Evolutionary conservation across 2,797 vertebrate species (phyloP), one percentile per base, ranked within the genome.

Genomic region (Austrolebias charrua): DNA sequence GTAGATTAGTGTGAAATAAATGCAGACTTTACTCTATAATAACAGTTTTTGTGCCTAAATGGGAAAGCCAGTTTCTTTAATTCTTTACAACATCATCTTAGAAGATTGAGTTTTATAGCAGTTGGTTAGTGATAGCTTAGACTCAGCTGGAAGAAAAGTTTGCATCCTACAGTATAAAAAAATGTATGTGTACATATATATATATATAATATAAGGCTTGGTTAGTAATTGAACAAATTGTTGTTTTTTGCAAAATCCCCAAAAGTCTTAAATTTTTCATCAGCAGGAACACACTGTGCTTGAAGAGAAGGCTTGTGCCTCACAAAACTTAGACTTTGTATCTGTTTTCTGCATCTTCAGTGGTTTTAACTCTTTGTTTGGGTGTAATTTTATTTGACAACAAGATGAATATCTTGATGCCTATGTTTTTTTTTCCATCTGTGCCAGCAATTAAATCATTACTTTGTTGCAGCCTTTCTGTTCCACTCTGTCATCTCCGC

Each of bases 371-470:
- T 68, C 52, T 63, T 24, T 70, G 51, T 72, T 75, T 78, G 55
- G 29, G 49, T 84, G 64, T 79, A 85, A 84, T 87, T 79, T 60
- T 53, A 68, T 82, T 80, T 83, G 69, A 88, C 68, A 80, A 75
- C 62, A 83, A 78, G 80, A 86, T 86, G 80, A 82, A 76, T 76
- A 81, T 81, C 51, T 76, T 47, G 71, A 63, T 16, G 68, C 60
- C 53, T 73, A 69, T 62, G 60, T 77, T 76, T 69, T 48, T 72
- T 19, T 7, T n/a, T 13, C 18, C 24, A 24, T 24, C 53, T 67
- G 56, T 75, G 55, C 67, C 65, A 71, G 68, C 78, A 83, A 87
- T 90, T 91, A 89, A 88, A 84, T 81, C 78, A 87, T 88, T 82
- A 81, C 70, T 77, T 76, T 80, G 79, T 78, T 19, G 46, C 68